Percentiles rank a stretch among this genome's conserved stretches.
phyloP scores from a whole-genome alignment of 2,888 invertebrate species.

The Hipparchia sbordonii region DNA sequence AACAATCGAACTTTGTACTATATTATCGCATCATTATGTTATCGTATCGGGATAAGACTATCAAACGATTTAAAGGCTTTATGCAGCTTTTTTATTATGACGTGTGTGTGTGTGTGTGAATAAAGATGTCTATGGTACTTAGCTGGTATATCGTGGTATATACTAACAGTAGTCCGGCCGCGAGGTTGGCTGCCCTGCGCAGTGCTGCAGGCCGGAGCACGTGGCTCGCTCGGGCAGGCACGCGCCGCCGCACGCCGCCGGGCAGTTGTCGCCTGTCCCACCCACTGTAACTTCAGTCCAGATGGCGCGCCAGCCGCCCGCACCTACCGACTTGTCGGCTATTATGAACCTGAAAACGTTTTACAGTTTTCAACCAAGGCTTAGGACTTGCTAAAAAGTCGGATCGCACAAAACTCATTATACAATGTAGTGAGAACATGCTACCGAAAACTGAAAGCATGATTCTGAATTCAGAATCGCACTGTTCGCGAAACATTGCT shows the following conservation, averaged over 20 bases:
- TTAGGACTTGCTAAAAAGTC: too few relatives aligned
- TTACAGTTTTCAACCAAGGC: background rate
- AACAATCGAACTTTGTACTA: too few relatives aligned
- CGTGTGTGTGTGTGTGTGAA: background rate
- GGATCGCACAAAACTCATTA: too few relatives aligned
- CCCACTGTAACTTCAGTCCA: slow-evolving; percentile 95
- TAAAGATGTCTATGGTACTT: background rate
- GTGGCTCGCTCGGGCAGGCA: slow-evolving; percentile 71
- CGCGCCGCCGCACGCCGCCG: slow-evolving; percentile 50
- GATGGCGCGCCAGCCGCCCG: slow-evolving; percentile 95
- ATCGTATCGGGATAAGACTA: too few relatives aligned
- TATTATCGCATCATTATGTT: too few relatives aligned
- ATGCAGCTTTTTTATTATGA: background rate
- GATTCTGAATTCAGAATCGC: too few relatives aligned
- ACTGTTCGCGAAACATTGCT: too few relatives aligned
- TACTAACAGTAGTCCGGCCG: slow-evolving; percentile 88
- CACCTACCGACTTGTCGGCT: slow-evolving; percentile 97
- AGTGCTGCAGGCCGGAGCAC: slow-evolving; percentile 84
- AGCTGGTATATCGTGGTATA: slow-evolving; percentile 39
- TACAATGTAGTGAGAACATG: too few relatives aligned
- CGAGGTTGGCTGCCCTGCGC: slow-evolving; percentile 88
- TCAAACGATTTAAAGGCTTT: background rate
- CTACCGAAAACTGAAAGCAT: too few relatives aligned
- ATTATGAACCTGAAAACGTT: slow-evolving; percentile 90
- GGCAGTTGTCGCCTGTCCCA: slow-evolving; percentile 70